phyloP scores from a whole-genome alignment of 1,140 invertebrate species.

The Copidosoma floridanum region DNA sequence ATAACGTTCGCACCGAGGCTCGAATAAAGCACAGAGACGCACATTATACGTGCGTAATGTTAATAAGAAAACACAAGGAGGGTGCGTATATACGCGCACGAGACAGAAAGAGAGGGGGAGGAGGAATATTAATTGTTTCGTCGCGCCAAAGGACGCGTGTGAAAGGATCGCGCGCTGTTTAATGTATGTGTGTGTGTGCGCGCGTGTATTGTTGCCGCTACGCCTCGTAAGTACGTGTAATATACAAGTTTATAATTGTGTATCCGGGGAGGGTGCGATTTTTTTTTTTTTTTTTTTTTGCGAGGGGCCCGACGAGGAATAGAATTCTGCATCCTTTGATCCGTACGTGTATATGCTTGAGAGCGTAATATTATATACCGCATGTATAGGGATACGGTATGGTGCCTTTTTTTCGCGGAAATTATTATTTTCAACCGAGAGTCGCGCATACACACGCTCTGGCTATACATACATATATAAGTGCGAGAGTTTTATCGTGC shows the following conservation, averaged over 20 bases:
- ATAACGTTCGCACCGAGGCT: too few species aligned
- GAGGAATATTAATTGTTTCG: slow-evolving; percentile 24
- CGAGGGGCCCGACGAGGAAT: slow-evolving; percentile 2
- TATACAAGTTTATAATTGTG: background rate
- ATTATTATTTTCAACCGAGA: background rate
- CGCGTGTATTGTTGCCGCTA: background rate
- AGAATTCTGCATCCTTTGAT: slow-evolving; percentile 16
- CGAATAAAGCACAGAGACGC: too few species aligned
- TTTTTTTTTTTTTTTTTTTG: too few species aligned
- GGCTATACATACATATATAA: slow-evolving; percentile 3
- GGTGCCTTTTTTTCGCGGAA: background rate
- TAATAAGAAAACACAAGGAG: too few species aligned
- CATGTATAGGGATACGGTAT: too few species aligned
- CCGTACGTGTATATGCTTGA: too few species aligned
- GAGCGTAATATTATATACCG: background rate
- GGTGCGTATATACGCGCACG: too few species aligned
- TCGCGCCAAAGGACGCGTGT: slow-evolving; percentile 10
- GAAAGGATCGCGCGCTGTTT: background rate
- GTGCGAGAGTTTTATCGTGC: too few species aligned
- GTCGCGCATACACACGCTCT: background rate
- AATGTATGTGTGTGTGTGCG: too few species aligned
- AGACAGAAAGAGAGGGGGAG: too few species aligned
- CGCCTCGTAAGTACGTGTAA: slow-evolving; percentile 7
- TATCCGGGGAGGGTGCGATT: background rate
- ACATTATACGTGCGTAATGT: too few species aligned